Conservation (phyloP, 2,797 vertebrate species). For the Tokudaia muenninki region DNA sequence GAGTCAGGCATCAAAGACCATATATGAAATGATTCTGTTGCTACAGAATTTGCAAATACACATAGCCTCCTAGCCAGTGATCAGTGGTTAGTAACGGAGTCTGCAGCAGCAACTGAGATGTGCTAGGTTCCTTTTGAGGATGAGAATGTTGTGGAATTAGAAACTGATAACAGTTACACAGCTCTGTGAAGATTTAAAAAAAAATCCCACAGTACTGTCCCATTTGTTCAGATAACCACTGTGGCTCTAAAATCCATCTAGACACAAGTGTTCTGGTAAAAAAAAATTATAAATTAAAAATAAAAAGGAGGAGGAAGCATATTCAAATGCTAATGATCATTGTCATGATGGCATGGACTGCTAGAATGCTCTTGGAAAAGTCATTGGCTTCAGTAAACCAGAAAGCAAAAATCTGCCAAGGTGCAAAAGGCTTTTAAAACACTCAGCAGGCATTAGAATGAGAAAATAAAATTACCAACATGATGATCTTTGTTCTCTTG, state of each 20-base stretch:
- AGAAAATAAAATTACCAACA: constrained; percentile 50
- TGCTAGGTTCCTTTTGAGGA: background rate
- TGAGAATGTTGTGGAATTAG: constrained; percentile 4
- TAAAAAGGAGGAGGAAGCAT: background rate
- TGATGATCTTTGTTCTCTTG: constrained; percentile 48
- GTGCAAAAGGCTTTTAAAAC: constrained; percentile 33
- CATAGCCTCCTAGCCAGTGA: background rate
- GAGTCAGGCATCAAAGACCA: background rate
- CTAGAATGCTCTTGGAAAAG: background rate
- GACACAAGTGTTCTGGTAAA: background rate
- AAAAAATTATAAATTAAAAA: background rate
- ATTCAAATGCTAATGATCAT: background rate
- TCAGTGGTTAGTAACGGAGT: background rate
- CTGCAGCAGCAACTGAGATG: background rate
- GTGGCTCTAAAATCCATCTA: background rate
- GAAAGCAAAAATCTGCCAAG: constrained; percentile 13
- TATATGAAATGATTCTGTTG: background rate
- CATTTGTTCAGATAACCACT: background rate
- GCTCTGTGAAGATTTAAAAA: background rate
- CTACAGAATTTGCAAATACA: background rate
- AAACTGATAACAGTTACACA: background rate
- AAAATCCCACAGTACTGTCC: background rate
- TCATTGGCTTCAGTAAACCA: background rate
- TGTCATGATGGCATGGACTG: background rate
- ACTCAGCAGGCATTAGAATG: constrained; percentile 23